A percentile compares a stretch with the other conserved stretches of the same genome.
These are phyloP conservation scores for Empidonax traillii DNA, from an alignment of 2,113 vertebrate genomes.

Conservation along the genomic window DNA sequence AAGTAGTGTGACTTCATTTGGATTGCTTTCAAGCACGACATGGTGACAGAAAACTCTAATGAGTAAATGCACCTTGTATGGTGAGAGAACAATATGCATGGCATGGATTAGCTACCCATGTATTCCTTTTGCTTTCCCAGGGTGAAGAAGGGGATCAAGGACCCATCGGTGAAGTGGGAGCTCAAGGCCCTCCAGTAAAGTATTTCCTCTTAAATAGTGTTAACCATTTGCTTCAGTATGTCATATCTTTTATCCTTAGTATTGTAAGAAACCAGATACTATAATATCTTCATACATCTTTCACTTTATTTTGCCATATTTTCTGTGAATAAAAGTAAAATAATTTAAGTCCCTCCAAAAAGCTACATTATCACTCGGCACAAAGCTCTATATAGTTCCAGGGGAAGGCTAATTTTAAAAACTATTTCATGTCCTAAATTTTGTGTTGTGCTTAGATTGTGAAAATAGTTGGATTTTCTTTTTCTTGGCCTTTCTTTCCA, in stretches of 20 bases:
- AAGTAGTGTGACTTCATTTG: not conserved
- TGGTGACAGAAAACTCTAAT: not conserved
- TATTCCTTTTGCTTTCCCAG: conserved; percentile 65
- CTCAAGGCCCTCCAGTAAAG: conserved; percentile 90
- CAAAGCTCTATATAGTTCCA: not conserved
- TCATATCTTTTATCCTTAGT: not conserved
- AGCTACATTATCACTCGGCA: rapidly evolving
- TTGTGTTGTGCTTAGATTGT: not conserved
- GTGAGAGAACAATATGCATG: not conserved
- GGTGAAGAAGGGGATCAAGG: conserved; percentile 96
- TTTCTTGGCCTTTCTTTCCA: not conserved
- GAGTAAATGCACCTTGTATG: not conserved
- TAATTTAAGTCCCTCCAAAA: not conserved
- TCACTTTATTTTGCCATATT: not conserved
- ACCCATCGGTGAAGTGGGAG: conserved; percentile 83
- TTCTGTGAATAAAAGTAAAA: not conserved
- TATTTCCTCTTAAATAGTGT: conserved; percentile 39
- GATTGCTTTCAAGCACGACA: not conserved
- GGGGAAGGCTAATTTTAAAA: not conserved
- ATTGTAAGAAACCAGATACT: not conserved
- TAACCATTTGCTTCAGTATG: not conserved
- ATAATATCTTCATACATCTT: not conserved
- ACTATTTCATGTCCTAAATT: not conserved
- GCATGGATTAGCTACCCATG: not conserved
- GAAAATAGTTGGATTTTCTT: not conserved